These are phyloP conservation scores for Gastracanthus pulcherrimus DNA, from an alignment of 2,888 invertebrate genomes.

Conservation along the genomic window DNA sequence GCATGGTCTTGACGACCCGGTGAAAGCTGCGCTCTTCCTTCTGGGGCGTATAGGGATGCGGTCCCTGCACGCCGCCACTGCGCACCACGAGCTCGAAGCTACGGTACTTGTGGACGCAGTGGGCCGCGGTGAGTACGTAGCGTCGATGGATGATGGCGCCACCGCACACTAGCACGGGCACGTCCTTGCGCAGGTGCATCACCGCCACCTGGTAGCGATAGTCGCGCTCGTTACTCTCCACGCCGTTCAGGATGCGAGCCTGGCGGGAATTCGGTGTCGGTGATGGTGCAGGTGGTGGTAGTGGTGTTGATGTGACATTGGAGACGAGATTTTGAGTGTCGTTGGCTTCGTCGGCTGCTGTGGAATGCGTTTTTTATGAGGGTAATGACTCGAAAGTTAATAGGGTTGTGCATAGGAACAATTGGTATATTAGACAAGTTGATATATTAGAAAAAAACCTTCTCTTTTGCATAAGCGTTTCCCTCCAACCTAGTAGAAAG, in stretches of 20 bases:
- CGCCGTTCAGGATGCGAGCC: not conserved
- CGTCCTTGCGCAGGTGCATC: not conserved
- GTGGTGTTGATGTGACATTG: not conserved
- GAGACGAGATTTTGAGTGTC: not conserved
- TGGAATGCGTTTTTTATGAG: too few relatives aligned
- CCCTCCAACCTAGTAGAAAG: too few relatives aligned
- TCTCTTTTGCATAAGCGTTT: too few relatives aligned
- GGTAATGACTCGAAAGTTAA: too few relatives aligned
- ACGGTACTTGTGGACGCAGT: not conserved
- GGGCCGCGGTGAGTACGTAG: slow-evolving; percentile 24
- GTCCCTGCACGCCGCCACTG: not conserved
- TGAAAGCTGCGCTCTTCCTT: not conserved
- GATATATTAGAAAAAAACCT: not conserved
- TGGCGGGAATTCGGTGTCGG: not conserved
- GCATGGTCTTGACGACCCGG: not conserved
- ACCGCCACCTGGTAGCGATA: slow-evolving; percentile 18
- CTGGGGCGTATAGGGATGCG: not conserved
- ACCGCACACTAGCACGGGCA: not conserved
- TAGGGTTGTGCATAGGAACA: too few relatives aligned
- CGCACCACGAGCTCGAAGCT: not conserved
- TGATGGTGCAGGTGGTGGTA: not conserved
- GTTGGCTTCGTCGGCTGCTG: too few relatives aligned
- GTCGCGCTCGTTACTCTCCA: not conserved
- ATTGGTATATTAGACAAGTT: too few relatives aligned
- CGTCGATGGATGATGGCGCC: slow-evolving; percentile 27